Conservation (phyloP, 35 echinoderm and acorn worm genomes). For the Stichopus chloronotus region DNA sequence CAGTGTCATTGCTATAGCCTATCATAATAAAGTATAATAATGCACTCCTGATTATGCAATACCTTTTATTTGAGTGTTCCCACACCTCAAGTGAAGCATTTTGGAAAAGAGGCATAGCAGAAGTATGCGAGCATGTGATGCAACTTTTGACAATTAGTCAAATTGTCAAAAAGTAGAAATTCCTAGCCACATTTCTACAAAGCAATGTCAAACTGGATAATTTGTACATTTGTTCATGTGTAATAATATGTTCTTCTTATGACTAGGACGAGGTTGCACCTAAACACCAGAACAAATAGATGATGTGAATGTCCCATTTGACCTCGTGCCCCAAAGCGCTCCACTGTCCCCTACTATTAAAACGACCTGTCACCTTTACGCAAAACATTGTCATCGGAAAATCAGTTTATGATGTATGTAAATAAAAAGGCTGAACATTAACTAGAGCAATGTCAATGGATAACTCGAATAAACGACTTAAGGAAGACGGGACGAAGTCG, state of each 20-base stretch:
- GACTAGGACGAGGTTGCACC: neutral
- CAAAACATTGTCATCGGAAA: too few species aligned
- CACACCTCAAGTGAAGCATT: neutral
- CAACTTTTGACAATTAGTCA: neutral
- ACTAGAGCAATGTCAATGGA: too few species aligned
- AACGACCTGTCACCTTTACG: too few species aligned
- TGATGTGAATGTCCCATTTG: neutral
- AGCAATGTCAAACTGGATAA: neutral
- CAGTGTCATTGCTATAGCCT: constrained; percentile 2
- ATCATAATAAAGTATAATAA: neutral
- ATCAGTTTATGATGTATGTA: too few species aligned
- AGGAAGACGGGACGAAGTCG: too few species aligned
- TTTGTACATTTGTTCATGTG: neutral
- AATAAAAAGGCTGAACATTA: too few species aligned
- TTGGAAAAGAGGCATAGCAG: neutral
- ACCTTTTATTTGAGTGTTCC: neutral
- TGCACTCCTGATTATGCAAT: neutral
- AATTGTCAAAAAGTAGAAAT: neutral
- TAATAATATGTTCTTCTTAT: constrained; percentile 10
- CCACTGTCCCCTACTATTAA: neutral
- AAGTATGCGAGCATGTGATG: neutral
- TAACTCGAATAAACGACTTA: too few species aligned
- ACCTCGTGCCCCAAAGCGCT: neutral
- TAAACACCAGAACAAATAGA: neutral
- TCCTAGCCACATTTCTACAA: neutral